Percentiles rank a stretch among this genome's conserved stretches.
phyloP scores from a whole-genome alignment of 2,113 vertebrate species.

The Mesembrinibis cayennensis region DNA sequence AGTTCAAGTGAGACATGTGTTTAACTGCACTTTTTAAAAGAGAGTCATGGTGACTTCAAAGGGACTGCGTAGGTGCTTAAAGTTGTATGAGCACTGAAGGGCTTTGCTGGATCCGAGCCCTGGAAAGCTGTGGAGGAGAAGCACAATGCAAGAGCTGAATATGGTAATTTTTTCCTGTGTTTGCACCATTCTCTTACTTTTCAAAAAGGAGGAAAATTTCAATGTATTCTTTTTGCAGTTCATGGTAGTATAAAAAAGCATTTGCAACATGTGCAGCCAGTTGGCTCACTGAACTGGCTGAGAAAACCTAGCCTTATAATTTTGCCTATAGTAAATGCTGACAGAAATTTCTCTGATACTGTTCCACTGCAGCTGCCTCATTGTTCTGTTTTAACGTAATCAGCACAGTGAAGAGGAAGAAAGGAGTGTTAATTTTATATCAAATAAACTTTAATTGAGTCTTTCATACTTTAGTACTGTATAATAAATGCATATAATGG shows the following conservation, averaged over 20 bases:
- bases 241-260: neutral
- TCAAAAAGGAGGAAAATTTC: conserved; percentile 40
- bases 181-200: conserved; percentile 33
- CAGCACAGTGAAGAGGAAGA: conserved; percentile 55
- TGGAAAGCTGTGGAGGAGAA: conserved; percentile 1
- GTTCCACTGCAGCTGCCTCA: conserved; percentile 67
- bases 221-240: conserved; percentile 18
- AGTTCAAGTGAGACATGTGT: neutral
- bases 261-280: conserved; percentile 51
- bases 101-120: neutral
- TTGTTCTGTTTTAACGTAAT: conserved; percentile 59
- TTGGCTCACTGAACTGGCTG: conserved; percentile 57
- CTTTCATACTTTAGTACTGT: conserved; percentile 53
- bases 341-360: conserved; percentile 56
- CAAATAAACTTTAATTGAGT: conserved; percentile 62
- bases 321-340: conserved; percentile 51
- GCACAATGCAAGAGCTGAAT: conserved; percentile 11
- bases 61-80: neutral
- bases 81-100: neutral
- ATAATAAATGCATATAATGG: conserved; percentile 26
- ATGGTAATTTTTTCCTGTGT: neutral
- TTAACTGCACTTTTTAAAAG: neutral
- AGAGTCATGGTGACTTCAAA: neutral
- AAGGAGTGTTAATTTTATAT: conserved; percentile 56
- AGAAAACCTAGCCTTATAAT: conserved; percentile 55